phyloP scores from a whole-genome alignment of 23 tunicate genomes.

The Trididemnum nubilum region DNA sequence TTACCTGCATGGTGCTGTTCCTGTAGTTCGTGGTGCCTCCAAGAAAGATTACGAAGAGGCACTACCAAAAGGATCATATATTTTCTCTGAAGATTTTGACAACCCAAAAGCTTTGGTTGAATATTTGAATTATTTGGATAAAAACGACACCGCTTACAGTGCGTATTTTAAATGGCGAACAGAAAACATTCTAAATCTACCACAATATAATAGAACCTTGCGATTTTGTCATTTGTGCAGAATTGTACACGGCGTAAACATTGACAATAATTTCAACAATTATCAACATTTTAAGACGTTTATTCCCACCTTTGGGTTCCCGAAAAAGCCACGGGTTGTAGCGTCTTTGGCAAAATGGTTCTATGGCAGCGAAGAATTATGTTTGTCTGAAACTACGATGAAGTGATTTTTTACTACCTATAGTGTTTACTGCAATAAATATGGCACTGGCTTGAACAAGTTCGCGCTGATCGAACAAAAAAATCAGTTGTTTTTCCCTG shows the following conservation, averaged over 20 bases:
- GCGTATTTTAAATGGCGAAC: constrained; percentile 23
- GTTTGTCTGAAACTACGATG: too few relatives aligned
- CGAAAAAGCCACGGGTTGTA: constrained; percentile 2
- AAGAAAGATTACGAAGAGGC: background rate
- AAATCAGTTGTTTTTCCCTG: too few relatives aligned
- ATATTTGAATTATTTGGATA: constrained; percentile 25
- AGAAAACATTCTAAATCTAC: background rate
- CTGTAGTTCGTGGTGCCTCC: constrained; percentile 37
- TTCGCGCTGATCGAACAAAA: too few relatives aligned
- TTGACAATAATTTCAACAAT: constrained; percentile 3
- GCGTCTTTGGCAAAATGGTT: constrained; percentile 8
- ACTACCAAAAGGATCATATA: constrained; percentile 4
- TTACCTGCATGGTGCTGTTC: constrained; percentile 13
- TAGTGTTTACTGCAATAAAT: too few relatives aligned
- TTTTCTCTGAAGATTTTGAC: constrained; percentile 29
- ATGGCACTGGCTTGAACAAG: too few relatives aligned
- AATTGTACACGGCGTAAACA: constrained; percentile 9
- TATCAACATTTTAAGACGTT: background rate
- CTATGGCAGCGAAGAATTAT: background rate
- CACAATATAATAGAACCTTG: background rate
- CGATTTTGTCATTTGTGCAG: constrained; percentile 14
- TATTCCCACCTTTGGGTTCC: constrained; percentile 8
- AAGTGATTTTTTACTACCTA: too few relatives aligned
- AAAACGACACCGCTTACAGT: constrained; percentile 27
- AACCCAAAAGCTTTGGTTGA: constrained; percentile 29